Base-by-base conservation (phyloP, 2,888 invertebrate genomes). In the Synanthedon formicaeformis region DNA sequence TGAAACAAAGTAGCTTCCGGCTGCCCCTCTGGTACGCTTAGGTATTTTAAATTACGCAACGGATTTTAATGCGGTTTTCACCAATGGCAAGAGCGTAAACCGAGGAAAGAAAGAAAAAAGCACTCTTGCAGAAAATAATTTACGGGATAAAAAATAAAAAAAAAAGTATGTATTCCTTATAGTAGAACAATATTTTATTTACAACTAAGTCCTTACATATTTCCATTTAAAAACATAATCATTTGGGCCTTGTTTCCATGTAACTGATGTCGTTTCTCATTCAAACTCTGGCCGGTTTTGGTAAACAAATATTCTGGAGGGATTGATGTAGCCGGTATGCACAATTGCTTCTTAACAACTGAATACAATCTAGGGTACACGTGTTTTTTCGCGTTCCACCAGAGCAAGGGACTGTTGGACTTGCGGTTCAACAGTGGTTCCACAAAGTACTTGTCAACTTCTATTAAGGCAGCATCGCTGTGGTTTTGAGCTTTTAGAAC, bases 191-290 rank as follows among this genome's bases (percentile, higher is more conserved):
- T 34, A 34, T 34, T 34, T 34, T 34, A 45, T 45, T 13, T 45
- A 13, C 45, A 45, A 13, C 4, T 12, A 14, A 45, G 11, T 12
- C 13, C 3, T 45, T 45, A 45, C 45, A 45, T 45, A 45, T 50
- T 50, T 34, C 11, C 54, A 40, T 52, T 48, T 49, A 53, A 49
- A 52, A 50, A 52, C 49, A 49, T 49, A 50, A 52, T 52, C 52
- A 52, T 50, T 16, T 41, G 49, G 12, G 40, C 50, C 49, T 41
- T 52, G 49, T 49, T 52, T 49, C 52, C 50, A 40, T 52, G 49
- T 49, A 50, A 52, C 41, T n/a, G 34, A 40, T 50, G 40, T 48
- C 50, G 49, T 52, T 40, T 41, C 8, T 41, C 49, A 8, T n/a
- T 45, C n/a, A 45, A 13, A 45, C 12, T 45, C 13, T 13, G 45